Percentiles rank a stretch among this genome's conserved stretches.
These are phyloP conservation scores for Cataglyphis altisquamis DNA, from an alignment of 2,888 invertebrate species.

Conservation along the genomic window DNA sequence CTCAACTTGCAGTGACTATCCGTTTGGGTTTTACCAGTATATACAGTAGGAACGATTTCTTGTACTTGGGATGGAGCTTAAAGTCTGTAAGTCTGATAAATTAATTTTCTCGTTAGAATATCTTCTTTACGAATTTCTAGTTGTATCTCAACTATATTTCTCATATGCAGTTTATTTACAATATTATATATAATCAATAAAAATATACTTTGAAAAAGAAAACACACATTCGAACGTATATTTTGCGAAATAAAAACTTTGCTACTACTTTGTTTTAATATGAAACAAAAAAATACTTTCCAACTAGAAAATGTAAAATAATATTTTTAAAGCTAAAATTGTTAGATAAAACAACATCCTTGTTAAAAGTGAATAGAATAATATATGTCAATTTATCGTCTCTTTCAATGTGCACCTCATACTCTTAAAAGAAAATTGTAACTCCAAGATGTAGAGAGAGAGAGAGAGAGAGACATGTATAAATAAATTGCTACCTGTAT, in stretches of 20 bases:
- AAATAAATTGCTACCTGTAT: not conserved
- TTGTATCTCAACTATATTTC: constrained; percentile 1
- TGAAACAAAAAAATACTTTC: not conserved
- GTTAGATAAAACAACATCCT: not conserved
- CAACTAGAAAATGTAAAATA: not conserved
- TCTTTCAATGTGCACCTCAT: no score
- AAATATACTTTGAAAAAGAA: not conserved
- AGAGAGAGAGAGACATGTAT: not conserved
- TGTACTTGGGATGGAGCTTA: not conserved
- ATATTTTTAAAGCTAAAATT: not conserved
- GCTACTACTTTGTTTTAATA: not conserved
- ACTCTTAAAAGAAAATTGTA: not conserved
- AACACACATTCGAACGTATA: not conserved
- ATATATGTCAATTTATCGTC: not conserved
- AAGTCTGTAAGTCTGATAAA: not conserved
- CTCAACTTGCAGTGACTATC: constrained; percentile 19
- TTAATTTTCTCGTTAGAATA: not conserved
- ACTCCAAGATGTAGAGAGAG: not conserved
- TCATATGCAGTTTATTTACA: no score
- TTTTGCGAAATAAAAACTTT: not conserved
- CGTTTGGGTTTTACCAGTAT: not conserved
- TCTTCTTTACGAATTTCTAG: not conserved
- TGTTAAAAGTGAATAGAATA: not conserved
- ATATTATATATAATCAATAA: not conserved
- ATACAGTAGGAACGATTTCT: not conserved